A percentile compares a stretch with the other conserved stretches of the same genome.
phyloP scores from a whole-genome alignment of 2,888 invertebrate species.

The Sphaerophoria taeniata region DNA sequence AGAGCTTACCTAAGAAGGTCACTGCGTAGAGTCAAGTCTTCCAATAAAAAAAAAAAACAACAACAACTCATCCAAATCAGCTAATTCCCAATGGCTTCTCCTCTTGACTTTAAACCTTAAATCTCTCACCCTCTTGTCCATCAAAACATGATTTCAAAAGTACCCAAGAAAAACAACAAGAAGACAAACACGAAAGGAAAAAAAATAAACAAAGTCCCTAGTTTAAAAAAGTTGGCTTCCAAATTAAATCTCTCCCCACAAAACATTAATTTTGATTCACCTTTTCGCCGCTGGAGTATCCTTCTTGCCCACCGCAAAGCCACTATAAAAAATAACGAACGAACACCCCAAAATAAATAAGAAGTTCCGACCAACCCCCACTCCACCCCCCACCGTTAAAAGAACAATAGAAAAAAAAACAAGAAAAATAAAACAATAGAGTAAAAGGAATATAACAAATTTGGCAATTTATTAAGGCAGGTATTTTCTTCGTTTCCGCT shows the following conservation, averaged over 20 bases:
- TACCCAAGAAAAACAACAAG: not conserved
- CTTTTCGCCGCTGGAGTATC: not conserved
- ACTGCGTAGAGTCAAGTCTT: too few species aligned
- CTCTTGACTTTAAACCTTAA: not conserved
- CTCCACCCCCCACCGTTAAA: constrained; percentile 9
- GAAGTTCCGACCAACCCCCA: constrained; percentile 28
- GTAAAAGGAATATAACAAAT: constrained; percentile 51
- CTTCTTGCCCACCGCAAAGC: not conserved
- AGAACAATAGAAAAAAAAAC: too few species aligned
- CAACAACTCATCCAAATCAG: too few species aligned
- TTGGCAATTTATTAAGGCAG: constrained; percentile 58
- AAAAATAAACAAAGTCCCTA: constrained; percentile 8
- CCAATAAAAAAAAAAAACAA: too few species aligned
- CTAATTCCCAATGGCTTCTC: too few species aligned
- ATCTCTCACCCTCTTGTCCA: not conserved
- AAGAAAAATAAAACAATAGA: constrained; percentile 34
- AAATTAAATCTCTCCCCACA: constrained; percentile 17
- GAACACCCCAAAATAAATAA: constrained; percentile 22
- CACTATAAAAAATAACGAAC: not conserved
- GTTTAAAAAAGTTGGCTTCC: not conserved
- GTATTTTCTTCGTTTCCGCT: not conserved
- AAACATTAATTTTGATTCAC: constrained; percentile 26
- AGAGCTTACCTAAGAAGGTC: too few species aligned
- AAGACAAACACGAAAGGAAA: not conserved
- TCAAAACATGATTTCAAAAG: not conserved